Conservation (phyloP, 2,888 invertebrate species). For the Salpingus planirostris region DNA sequence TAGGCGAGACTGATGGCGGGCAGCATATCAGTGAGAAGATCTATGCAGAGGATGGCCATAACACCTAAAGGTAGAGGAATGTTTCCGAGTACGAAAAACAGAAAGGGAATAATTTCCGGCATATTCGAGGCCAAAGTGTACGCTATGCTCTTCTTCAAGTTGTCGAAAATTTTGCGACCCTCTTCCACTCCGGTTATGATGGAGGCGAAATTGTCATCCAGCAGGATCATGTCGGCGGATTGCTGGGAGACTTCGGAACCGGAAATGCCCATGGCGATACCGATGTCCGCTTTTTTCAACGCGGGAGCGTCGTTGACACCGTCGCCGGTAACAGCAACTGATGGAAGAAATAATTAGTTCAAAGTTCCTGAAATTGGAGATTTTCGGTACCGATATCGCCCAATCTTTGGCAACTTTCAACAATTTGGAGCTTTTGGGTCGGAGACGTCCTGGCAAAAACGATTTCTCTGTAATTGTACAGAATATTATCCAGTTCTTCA, state of each 20-base stretch:
- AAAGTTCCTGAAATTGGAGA: not conserved
- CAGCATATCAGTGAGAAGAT: slow-evolving; percentile 70
- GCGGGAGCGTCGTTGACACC: slow-evolving; percentile 86
- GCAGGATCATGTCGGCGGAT: slow-evolving; percentile 80
- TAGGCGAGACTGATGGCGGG: slow-evolving; percentile 76
- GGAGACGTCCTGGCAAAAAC: slow-evolving; percentile 53
- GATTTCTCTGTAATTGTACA: slow-evolving; percentile 51
- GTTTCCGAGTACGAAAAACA: slow-evolving; percentile 62
- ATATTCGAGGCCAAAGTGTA: slow-evolving; percentile 77
- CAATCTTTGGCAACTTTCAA: slow-evolving; percentile 72
- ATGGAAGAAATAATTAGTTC: slow-evolving; percentile 58
- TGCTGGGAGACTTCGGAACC: slow-evolving; percentile 75
- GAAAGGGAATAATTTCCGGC: slow-evolving; percentile 74
- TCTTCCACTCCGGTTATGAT: slow-evolving; percentile 81
- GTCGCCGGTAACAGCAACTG: slow-evolving; percentile 82
- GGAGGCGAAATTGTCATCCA: slow-evolving; percentile 83
- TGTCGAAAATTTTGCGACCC: slow-evolving; percentile 74
- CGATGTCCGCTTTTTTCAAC: slow-evolving; percentile 72
- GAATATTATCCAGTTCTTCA: slow-evolving; percentile 46
- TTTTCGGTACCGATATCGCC: slow-evolving; percentile 59
- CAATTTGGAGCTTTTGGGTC: slow-evolving; percentile 51
- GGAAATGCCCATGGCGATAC: slow-evolving; percentile 70
- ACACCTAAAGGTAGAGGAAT: slow-evolving; percentile 64
- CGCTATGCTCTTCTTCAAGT: slow-evolving; percentile 75
- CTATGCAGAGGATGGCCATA: slow-evolving; percentile 58